Percentiles rank a stretch among this genome's conserved stretches.
These are phyloP conservation scores for Gallinago jamesoni DNA, from an alignment of 2,113 vertebrate species.

Conservation along the genomic window DNA sequence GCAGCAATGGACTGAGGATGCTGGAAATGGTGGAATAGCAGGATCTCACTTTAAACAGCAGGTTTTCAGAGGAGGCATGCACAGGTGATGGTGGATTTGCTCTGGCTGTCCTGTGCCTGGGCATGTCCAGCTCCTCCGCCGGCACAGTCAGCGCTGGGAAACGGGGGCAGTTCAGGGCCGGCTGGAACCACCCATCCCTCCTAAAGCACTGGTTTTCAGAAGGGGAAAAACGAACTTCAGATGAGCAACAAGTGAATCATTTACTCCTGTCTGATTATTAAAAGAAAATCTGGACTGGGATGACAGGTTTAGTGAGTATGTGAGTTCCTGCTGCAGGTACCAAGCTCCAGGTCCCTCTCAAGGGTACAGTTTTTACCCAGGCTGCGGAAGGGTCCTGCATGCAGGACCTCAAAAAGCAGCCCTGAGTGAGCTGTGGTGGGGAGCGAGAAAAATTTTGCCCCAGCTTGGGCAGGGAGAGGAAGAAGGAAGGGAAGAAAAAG, in stretches of 20 bases:
- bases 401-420: background rate
- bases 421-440: background rate
- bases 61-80: background rate
- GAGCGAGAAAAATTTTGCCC: background rate
- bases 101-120: background rate
- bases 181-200: background rate
- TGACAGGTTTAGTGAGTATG: slow-evolving; percentile 39
- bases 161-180: accelerated
- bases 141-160: background rate
- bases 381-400: background rate
- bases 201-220: background rate
- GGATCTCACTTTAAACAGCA: background rate
- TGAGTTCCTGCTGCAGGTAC: background rate
- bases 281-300: background rate
- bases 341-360: background rate
- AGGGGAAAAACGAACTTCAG: background rate
- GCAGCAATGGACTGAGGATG: background rate
- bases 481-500: background rate
- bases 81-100: background rate
- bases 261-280: background rate
- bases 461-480: background rate
- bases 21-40: background rate
- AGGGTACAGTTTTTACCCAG: accelerated
- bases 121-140: background rate
- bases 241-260: slow-evolving; percentile 35